A percentile compares a stretch with the other conserved stretches of the same genome.
These are phyloP conservation scores for Carassius carassius DNA, from an alignment of 2,113 vertebrate genomes.

Conservation along the genomic window DNA sequence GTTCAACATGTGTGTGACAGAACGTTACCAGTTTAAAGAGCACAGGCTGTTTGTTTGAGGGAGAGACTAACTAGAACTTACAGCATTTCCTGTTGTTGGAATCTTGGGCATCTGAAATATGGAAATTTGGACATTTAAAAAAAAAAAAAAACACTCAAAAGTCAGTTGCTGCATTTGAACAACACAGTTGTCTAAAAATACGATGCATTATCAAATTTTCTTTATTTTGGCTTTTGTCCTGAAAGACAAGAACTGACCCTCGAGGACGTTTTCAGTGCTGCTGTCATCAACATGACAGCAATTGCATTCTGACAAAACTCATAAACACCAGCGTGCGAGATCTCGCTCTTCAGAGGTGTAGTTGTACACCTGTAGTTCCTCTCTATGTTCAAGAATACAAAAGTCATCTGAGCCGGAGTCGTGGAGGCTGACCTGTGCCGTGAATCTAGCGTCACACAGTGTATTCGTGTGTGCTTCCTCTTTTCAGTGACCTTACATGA, in stretches of 20 bases:
- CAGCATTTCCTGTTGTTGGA: conserved; percentile 15
- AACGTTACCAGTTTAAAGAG: background rate
- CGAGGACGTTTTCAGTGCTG: background rate
- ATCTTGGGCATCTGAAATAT: conserved; percentile 10
- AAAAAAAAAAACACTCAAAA: background rate
- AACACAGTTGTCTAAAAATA: background rate
- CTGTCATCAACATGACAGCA: background rate
- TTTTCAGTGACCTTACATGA: conserved; percentile 28
- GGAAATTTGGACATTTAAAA: background rate
- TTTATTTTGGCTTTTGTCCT: background rate
- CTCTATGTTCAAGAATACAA: background rate
- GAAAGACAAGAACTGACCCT: background rate
- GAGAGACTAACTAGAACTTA: background rate
- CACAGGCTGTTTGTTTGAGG: background rate
- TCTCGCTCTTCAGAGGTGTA: too few species aligned
- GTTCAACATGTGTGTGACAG: background rate
- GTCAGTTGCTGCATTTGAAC: background rate
- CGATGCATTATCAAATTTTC: too few species aligned
- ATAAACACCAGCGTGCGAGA: background rate
- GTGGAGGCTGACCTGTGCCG: background rate
- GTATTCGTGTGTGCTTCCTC: background rate
- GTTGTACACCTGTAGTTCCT: too few species aligned
- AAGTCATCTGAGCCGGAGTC: background rate
- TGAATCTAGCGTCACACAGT: background rate
- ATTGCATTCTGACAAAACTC: too few species aligned